Percentiles rank a stretch among this genome's conserved stretches.
phyloP scores from a whole-genome alignment of 2,797 vertebrate species.

The Tokudaia tokunoshimensis region DNA sequence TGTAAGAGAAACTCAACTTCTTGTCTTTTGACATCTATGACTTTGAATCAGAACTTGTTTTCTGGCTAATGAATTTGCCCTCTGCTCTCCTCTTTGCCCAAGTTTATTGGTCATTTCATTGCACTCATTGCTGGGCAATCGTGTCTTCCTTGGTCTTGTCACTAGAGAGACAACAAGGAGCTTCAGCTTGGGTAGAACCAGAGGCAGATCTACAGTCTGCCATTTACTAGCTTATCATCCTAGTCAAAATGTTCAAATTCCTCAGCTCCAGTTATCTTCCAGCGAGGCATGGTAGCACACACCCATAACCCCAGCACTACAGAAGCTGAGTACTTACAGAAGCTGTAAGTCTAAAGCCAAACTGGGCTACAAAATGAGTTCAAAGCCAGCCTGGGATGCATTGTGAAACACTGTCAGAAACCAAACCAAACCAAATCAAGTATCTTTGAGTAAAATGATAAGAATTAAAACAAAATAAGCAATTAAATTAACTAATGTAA shows the following conservation, averaged over 20 bases:
- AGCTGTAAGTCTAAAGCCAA: not conserved
- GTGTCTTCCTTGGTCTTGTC: not conserved
- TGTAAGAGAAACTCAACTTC: not conserved
- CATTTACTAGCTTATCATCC: not conserved
- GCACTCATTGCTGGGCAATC: not conserved
- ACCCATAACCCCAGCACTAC: not conserved
- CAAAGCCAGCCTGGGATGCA: not conserved
- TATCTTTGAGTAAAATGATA: not conserved
- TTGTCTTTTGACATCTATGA: not conserved
- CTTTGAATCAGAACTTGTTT: slow-evolving; percentile 61
- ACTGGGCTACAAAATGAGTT: not conserved
- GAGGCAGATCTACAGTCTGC: not conserved
- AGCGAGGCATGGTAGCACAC: not conserved
- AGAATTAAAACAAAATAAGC: not conserved
- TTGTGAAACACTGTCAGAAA: not conserved
- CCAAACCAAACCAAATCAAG: not conserved
- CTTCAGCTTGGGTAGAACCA: not conserved
- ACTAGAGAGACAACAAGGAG: not conserved
- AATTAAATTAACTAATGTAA: not conserved
- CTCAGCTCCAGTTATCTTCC: not conserved
- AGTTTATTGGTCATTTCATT: not conserved
- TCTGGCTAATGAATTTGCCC: slow-evolving; percentile 16
- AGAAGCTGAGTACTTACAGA: too few relatives aligned
- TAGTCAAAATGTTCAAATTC: slow-evolving; percentile 8
- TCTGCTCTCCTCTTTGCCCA: slow-evolving; percentile 29